Percentiles rank a stretch among this genome's conserved stretches.
Evolutionary conservation across 2,797 vertebrate genomes (phyloP).

Genomic region (Premnoplex brunnescens): DNA sequence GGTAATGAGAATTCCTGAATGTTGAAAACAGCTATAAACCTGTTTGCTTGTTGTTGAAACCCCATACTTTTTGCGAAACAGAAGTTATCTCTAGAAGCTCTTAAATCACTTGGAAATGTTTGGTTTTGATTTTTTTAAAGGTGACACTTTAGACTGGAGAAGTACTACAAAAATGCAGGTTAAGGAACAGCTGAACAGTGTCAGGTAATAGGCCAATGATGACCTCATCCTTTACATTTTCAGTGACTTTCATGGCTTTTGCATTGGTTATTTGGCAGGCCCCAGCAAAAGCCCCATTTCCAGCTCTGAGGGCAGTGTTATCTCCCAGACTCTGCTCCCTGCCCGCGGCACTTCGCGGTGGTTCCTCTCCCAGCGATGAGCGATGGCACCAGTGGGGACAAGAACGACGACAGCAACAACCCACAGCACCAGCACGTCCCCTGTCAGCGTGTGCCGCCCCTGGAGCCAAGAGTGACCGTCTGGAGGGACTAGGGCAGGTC

Average conservation of each 20-base stretch:
- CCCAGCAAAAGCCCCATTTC: neutral
- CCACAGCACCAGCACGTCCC: neutral
- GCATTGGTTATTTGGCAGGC: neutral
- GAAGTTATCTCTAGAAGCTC: neutral
- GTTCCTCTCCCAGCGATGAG: neutral
- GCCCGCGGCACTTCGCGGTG: accelerated
- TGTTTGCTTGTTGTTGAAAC: neutral
- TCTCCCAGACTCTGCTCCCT: accelerated
- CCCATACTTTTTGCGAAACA: neutral
- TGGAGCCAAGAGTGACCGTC: accelerated
- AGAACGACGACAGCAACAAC: neutral
- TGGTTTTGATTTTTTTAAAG: neutral
- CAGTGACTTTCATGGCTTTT: neutral
- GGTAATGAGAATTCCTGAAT: neutral
- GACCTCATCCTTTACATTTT: neutral
- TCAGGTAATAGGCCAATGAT: neutral
- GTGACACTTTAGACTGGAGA: neutral
- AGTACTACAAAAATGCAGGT: neutral
- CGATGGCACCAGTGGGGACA: accelerated
- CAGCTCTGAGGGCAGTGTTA: neutral
- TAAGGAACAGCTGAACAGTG: neutral
- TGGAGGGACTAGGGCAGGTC: accelerated
- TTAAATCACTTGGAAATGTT: neutral
- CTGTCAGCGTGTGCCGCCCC: accelerated
- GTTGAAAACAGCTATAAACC: neutral